phyloP scores from a whole-genome alignment of 2,888 invertebrate species.

The Parnassius apollo region DNA sequence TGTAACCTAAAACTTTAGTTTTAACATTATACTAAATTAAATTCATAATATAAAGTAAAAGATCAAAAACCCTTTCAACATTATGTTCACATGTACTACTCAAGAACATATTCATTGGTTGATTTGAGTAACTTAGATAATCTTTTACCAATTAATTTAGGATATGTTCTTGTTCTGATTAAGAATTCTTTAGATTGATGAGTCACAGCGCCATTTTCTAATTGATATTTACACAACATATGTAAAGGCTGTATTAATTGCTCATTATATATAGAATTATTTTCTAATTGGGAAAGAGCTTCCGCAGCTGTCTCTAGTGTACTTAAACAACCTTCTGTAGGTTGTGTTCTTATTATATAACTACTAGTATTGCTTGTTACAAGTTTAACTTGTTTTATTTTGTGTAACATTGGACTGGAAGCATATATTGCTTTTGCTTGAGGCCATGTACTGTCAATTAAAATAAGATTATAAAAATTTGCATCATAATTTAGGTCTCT shows the following conservation, averaged over 20 bases:
- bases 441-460: constrained; percentile 97
- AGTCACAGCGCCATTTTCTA: constrained; percentile 94
- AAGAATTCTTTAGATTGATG: constrained; percentile 96
- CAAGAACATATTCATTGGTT: constrained; percentile 51
- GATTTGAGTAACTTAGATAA: constrained; percentile 75
- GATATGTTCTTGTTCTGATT: constrained; percentile 89
- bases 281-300: constrained; percentile 89
- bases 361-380: constrained; percentile 87
- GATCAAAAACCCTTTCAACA: neutral
- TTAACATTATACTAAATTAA: no score
- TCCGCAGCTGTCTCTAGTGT: constrained; percentile 93
- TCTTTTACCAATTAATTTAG: constrained; percentile 89
- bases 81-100: constrained; percentile 17
- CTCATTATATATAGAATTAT: constrained; percentile 83
- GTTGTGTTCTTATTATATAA: constrained; percentile 96
- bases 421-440: constrained; percentile 96
- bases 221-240: constrained; percentile 91
- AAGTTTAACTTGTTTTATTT: constrained; percentile 90
- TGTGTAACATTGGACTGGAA: constrained; percentile 88
- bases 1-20: no score
- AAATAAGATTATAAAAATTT: constrained; percentile 86
- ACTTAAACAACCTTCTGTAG: constrained; percentile 94
- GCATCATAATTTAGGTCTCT: constrained; percentile 67
- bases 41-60: no score
- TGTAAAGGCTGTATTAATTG: constrained; percentile 89